Base-by-base conservation (phyloP, 2,113 vertebrate genomes). In the Triplophysa dalaica region DNA sequence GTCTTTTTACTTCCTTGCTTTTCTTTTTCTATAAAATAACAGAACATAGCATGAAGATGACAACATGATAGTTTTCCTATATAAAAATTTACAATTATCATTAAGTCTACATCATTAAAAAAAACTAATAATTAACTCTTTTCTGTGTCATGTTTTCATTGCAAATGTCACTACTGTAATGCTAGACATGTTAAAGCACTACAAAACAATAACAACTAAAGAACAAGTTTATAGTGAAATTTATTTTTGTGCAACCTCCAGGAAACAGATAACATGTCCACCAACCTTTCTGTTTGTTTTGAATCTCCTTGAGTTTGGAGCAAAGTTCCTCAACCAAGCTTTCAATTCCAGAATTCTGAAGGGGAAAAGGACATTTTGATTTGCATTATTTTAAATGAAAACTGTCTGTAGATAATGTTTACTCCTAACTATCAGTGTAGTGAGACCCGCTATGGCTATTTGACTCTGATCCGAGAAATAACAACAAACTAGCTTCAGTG, bases 251-350 rank as follows among this genome's bases (percentile, higher is more conserved):
- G 16, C 12, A 13, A 12, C 8, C 24, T 52, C 12, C 8, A 63
- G 33, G 33, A 29, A 7, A 21, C 22, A 22, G 2, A 8, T 8
- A 74, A 54, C 61, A 0, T 56, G 52, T 17, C 7, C 80, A 85
- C 91, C 91, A 86, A 98, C 97, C 97, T 96, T 94, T 94, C 88
- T 99, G 97, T 91, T 96, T 95, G 85, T 94, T 97, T 91, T 98
- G 96, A 89, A 99, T 94, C 89, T 98, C 98, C 89, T 98, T 98
- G 84, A 99, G 93, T 88, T 95, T 96, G 89, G 95, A 98, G 94
- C 97, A 99, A 88, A 99, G 98, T 92, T 99, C 98, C 89, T 99
- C 98, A 89, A 99, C 98, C 88, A 99, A 90, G 2, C 94, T 97
- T 93, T 99, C 98, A 82, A 99, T 97, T 73, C 95, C 97, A 89